These are phyloP conservation scores for Ptychadena robeensis DNA, from an alignment of 2,797 vertebrate genomes.

Conservation along the genomic window DNA sequence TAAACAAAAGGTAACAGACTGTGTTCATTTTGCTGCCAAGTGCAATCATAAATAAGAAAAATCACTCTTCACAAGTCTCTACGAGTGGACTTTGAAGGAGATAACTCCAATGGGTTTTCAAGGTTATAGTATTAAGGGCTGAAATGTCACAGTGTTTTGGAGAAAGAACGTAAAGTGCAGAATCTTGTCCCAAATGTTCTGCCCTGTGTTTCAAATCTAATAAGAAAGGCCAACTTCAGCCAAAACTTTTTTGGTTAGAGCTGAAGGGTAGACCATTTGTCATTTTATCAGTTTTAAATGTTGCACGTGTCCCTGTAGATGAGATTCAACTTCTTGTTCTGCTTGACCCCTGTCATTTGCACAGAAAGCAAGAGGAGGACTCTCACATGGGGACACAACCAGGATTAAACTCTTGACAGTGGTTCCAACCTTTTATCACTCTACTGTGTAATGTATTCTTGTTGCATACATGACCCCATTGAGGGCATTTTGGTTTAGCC, in stretches of 20 bases:
- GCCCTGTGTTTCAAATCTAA: background rate
- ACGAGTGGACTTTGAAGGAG: constrained; percentile 39
- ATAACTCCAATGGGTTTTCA: constrained; percentile 28
- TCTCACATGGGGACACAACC: too few relatives aligned
- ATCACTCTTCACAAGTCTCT: constrained; percentile 38
- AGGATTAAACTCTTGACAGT: background rate
- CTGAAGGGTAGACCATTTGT: background rate
- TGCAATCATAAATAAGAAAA: constrained; percentile 45
- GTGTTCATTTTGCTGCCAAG: constrained; percentile 44
- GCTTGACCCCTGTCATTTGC: background rate
- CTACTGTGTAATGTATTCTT: background rate
- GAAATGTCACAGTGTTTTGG: constrained; percentile 3
- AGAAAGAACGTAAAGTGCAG: background rate
- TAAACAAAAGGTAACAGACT: constrained; percentile 55
- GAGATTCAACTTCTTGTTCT: too few relatives aligned
- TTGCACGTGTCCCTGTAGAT: too few relatives aligned
- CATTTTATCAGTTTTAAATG: too few relatives aligned
- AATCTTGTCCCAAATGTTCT: background rate
- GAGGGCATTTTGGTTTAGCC: background rate
- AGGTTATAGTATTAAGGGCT: constrained; percentile 36
- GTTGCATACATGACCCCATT: too few relatives aligned
- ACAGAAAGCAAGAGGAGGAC: background rate
- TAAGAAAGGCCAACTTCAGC: background rate
- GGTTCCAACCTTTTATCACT: background rate
- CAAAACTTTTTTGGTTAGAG: background rate